Percentiles rank a stretch among this genome's conserved stretches.
phyloP scores from a whole-genome alignment of 2,113 vertebrate genomes.

The Pelvicachromis taeniatus region DNA sequence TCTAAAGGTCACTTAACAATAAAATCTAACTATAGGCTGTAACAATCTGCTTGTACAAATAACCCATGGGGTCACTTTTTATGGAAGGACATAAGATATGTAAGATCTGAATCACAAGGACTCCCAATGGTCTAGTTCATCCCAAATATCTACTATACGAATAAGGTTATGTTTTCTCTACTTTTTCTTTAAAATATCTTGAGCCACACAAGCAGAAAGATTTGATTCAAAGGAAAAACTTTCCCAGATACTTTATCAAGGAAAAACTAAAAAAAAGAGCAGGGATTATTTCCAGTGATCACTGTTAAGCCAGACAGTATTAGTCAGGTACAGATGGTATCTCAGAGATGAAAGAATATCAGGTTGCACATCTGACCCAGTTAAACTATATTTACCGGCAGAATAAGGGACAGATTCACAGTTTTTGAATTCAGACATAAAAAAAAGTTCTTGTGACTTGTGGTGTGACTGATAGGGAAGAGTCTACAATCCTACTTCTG shows the following conservation, averaged over 20 bases:
- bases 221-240: not conserved
- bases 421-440: not conserved
- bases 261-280: not conserved
- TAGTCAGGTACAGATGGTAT: not conserved
- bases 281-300: conserved; percentile 7
- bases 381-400: not conserved
- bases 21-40: not conserved
- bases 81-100: not conserved
- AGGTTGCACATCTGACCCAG: conserved; percentile 3
- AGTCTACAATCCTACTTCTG: not conserved
- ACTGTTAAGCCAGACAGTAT: not conserved
- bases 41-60: not conserved
- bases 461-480: not conserved
- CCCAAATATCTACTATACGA: not conserved
- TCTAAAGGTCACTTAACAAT: not conserved
- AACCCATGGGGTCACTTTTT: not conserved
- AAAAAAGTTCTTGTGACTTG: not conserved
- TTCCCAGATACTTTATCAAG: not conserved
- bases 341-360: not conserved
- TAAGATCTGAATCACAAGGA: not conserved
- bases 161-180: not conserved
- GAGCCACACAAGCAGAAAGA: not conserved
- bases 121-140: not conserved
- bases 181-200: not conserved
- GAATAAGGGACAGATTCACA: not conserved